A percentile compares a stretch with the other conserved stretches of the same genome.
Conservation (phyloP, 2,888 invertebrate species). For the Panopea generosa region DNA sequence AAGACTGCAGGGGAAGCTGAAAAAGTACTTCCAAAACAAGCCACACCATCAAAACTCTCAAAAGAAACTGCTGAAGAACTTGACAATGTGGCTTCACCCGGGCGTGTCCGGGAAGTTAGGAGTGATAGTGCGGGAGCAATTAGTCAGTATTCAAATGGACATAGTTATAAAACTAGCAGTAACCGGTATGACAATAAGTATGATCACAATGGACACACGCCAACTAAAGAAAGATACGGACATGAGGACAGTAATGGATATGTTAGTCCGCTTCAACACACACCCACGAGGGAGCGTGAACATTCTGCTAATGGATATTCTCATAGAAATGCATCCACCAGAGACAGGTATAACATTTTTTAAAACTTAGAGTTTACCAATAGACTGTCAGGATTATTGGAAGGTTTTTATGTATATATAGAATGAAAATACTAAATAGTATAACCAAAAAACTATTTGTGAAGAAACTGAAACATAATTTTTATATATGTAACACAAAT, state of each 20-base stretch:
- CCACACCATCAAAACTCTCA: conserved; percentile 79
- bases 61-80: conserved; percentile 75
- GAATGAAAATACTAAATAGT: too few relatives aligned
- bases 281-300: conserved; percentile 35
- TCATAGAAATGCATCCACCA: neutral
- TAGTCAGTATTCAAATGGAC: neutral
- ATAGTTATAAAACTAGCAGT: neutral
- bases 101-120: conserved; percentile 68
- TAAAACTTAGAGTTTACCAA: too few relatives aligned
- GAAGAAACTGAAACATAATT: too few relatives aligned
- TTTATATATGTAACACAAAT: too few relatives aligned
- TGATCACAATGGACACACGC: too few relatives aligned
- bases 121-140: neutral
- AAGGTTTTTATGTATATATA: too few relatives aligned
- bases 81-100: conserved; percentile 73
- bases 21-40: conserved; percentile 69
- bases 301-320: conserved; percentile 2
- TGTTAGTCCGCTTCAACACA: conserved; percentile 39
- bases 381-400: too few relatives aligned
- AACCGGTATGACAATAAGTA: conserved; percentile 1
- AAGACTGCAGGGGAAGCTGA: conserved; percentile 86
- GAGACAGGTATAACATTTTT: conserved; percentile 8
- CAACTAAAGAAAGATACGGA: conserved; percentile 22
- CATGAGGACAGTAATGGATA: conserved; percentile 28
- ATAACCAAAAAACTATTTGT: too few relatives aligned